Base-by-base conservation (phyloP, 2,113 vertebrate genomes). In the Tupaia chinensis region DNA sequence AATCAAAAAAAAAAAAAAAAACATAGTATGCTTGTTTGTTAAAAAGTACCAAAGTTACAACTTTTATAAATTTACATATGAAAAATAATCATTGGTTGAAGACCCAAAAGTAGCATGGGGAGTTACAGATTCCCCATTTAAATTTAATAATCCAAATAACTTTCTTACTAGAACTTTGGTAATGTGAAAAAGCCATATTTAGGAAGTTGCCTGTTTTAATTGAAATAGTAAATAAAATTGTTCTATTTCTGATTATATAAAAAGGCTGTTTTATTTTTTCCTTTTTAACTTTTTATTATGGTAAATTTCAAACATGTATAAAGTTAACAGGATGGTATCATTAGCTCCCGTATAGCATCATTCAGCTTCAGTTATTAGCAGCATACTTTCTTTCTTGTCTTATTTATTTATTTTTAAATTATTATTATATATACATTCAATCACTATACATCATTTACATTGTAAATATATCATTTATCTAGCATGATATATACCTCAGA, bases 61-160 rank as follows among this genome's bases (percentile, higher is more conserved):
- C 25, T 97, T 96, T 95, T 61, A 85, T 84, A 90, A 83, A 82
- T 92, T 97, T 80, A 56, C 0, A 0, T 80, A 88, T 93, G 70
- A 93, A 96, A 93, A 96, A 29, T 34, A 97, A 9, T 97, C 72
- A 63, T 53, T 97, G 8, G 8, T 73, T 95, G 16, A 96, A 95
- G 32, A 74, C 13, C 32, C 76, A 87, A 66, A 90, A 92, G 74
- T 78, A 87, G 70, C 92, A 80, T 89, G 74, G 74, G 77, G 92
- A 96, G 63, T 95, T 95, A 98, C n/a, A 96, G 86, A 97, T 98
- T 96, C 25, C 86, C 66, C 89, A 93, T 89, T 98, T 97, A 97
- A 98, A n/a, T 98, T 97, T 98, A 98, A 97, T 63, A 96, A 61
- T 97, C 80, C 96, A 96, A 81, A 97, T 98, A 97, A 97, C 95